Percentiles rank a stretch among this genome's conserved stretches.
Conservation (phyloP, 1,140 invertebrate genomes). For the Sitobion miscanthi region DNA sequence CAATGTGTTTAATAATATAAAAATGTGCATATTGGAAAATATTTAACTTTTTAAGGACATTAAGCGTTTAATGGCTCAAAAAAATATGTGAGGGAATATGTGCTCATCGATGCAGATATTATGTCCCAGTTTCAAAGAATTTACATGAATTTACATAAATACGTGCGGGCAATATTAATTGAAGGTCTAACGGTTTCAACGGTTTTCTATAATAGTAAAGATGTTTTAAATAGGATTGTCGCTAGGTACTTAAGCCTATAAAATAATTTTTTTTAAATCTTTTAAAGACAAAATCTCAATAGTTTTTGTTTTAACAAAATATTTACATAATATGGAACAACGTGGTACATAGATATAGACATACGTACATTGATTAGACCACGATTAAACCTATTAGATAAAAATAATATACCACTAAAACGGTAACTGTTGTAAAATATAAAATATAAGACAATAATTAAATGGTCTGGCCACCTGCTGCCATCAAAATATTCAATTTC, state of each 20-base stretch:
- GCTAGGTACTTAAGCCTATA: background rate
- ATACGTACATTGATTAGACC: background rate
- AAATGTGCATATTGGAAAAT: background rate
- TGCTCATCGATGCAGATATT: background rate
- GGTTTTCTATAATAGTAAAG: background rate
- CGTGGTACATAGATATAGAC: no score
- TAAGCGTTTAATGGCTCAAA: background rate
- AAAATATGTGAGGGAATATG: background rate
- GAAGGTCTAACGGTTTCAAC: background rate
- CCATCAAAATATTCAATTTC: background rate
- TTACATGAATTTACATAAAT: constrained; percentile 11
- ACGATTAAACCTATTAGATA: background rate
- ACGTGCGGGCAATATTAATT: background rate
- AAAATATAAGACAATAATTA: background rate
- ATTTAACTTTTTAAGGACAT: background rate
- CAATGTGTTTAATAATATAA: background rate
- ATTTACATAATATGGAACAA: background rate
- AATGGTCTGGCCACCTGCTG: no score
- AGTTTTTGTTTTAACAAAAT: background rate
- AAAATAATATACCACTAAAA: background rate
- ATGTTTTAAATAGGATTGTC: background rate
- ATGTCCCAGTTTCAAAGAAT: background rate
- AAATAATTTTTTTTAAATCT: background rate
- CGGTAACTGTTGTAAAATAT: no score
- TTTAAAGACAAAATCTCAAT: background rate